Conservation (phyloP, 2,888 invertebrate species). For the Anarsia innoxiella region DNA sequence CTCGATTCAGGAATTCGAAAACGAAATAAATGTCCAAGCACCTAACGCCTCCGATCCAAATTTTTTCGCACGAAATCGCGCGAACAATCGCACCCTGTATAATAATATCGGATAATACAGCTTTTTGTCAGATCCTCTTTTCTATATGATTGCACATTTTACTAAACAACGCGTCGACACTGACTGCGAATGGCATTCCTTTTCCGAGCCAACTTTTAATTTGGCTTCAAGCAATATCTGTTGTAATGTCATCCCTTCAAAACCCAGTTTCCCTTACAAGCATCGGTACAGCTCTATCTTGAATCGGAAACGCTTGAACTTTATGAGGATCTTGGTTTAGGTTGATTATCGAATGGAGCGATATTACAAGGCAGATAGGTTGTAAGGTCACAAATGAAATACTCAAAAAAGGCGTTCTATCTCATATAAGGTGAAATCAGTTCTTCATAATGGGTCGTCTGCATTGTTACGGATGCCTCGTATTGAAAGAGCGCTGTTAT, state of each 20-base stretch:
- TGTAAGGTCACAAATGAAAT: conserved; percentile 34
- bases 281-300: conserved; percentile 12
- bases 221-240: conserved; percentile 16
- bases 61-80: conserved; percentile 49
- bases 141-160: conserved; percentile 67
- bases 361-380: conserved; percentile 22
- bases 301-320: conserved; percentile 18
- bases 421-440: conserved; percentile 52
- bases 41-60: conserved; percentile 27
- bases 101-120: conserved; percentile 50
- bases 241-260: conserved; percentile 13
- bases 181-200: conserved; percentile 41
- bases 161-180: conserved; percentile 48
- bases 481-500: conserved; percentile 36
- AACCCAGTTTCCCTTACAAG: conserved; percentile 19
- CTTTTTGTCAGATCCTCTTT: conserved; percentile 48
- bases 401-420: conserved; percentile 41
- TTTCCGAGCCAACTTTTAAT: conserved; percentile 25
- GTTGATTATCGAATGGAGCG: conserved; percentile 27
- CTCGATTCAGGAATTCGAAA: conserved; percentile 30
- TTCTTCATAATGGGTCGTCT: conserved; percentile 53
- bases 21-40: conserved; percentile 25
- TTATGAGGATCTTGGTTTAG: conserved; percentile 19
- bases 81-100: conserved; percentile 46
- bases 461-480: conserved; percentile 47